Conservation (phyloP, 1,140 invertebrate species). For the Teleopsis dalmanni region DNA sequence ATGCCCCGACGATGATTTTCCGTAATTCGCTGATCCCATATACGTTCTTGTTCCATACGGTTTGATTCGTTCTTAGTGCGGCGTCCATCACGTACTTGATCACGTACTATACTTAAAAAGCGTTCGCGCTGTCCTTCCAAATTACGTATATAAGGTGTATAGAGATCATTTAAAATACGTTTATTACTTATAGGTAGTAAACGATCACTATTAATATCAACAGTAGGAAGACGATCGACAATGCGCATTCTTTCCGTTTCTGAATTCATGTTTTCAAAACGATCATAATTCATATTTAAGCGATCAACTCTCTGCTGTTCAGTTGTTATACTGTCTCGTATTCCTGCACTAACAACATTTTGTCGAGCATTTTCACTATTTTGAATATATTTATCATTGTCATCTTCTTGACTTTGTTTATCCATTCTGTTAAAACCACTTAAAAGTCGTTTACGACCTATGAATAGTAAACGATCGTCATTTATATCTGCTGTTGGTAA, state of each 20-base stretch:
- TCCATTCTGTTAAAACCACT: too few relatives aligned
- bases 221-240: background rate
- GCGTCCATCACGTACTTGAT: background rate
- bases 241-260: too few relatives aligned
- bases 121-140: background rate
- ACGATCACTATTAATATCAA: slow-evolving; percentile 4
- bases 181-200: slow-evolving; percentile 14
- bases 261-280: too few relatives aligned
- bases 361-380: too few relatives aligned
- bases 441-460: too few relatives aligned
- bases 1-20: background rate
- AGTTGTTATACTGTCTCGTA: too few relatives aligned
- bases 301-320: too few relatives aligned
- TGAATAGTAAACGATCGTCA: slow-evolving; percentile 3
- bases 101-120: background rate
- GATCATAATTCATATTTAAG: too few relatives aligned
- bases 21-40: background rate
- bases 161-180: background rate
- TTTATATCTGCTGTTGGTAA: slow-evolving; percentile 3
- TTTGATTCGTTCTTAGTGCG: background rate
- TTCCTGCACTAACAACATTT: too few relatives aligned
- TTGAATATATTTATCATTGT: too few relatives aligned
- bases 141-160: background rate
- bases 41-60: too few relatives aligned
- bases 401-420: too few relatives aligned